Conservation (phyloP, 2,888 invertebrate species). For the Tenthredo scrophulariae region DNA sequence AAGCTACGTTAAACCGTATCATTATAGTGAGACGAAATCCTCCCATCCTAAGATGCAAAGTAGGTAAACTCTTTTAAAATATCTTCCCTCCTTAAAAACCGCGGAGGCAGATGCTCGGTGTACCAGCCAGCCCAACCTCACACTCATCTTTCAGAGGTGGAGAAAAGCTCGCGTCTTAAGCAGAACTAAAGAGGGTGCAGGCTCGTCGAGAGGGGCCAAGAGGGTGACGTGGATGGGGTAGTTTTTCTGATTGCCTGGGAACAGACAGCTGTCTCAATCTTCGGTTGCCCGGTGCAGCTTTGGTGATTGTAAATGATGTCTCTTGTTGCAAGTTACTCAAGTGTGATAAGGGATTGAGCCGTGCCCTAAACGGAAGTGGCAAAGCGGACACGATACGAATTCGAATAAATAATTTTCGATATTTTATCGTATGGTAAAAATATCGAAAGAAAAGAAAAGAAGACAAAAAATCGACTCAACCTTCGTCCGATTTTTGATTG, state of each 20-base stretch:
- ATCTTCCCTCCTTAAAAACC: constrained; percentile 66
- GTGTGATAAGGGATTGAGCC: constrained; percentile 58
- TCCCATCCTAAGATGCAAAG: constrained; percentile 14
- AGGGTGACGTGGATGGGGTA: constrained; percentile 60
- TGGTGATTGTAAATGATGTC: constrained; percentile 67
- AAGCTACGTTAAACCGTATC: constrained; percentile 39
- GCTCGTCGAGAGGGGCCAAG: constrained; percentile 52
- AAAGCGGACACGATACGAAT: not conserved
- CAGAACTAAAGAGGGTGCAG: constrained; percentile 55
- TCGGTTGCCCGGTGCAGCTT: constrained; percentile 59
- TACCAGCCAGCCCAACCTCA: constrained; percentile 55
- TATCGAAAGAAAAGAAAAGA: not conserved
- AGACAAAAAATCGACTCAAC: not conserved
- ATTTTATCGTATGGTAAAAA: not conserved
- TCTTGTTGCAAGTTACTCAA: constrained; percentile 66
- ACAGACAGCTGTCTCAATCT: constrained; percentile 76
- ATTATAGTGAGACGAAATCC: constrained; percentile 20
- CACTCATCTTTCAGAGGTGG: constrained; percentile 62
- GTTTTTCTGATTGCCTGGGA: constrained; percentile 78
- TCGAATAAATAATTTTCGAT: not conserved
- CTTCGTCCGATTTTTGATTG: not conserved
- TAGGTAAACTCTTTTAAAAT: constrained; percentile 70
- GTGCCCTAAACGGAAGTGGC: constrained; percentile 1
- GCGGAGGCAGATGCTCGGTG: constrained; percentile 65
- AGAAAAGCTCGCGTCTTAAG: constrained; percentile 54